These are phyloP conservation scores for Chorisops tibialis DNA, from an alignment of 2,888 invertebrate species.

Conservation along the genomic window DNA sequence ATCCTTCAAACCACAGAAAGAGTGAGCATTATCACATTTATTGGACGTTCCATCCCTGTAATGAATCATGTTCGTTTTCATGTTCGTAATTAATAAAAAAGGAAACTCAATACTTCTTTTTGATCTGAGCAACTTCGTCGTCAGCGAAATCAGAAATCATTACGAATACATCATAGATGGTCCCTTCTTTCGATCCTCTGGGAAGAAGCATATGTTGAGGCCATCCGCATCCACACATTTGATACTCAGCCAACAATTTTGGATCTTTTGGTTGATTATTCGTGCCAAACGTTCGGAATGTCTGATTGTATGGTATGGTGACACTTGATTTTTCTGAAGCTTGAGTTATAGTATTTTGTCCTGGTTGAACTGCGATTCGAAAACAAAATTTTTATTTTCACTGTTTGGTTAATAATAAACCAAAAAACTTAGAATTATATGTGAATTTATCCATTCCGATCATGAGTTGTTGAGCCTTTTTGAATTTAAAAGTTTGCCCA, in stretches of 20 bases:
- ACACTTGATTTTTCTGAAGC: conserved; percentile 69
- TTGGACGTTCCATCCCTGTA: neutral
- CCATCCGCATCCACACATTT: conserved; percentile 88
- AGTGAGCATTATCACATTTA: too few species aligned
- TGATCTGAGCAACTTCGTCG: conserved; percentile 58
- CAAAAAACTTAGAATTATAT: conserved; percentile 55
- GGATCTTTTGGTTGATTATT: conserved; percentile 53
- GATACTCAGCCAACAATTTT: conserved; percentile 57
- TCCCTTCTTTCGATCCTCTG: conserved; percentile 66
- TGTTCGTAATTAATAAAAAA: too few species aligned
- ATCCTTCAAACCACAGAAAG: conserved; percentile 68
- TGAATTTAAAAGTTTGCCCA: conserved; percentile 56
- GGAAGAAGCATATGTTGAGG: conserved; percentile 78
- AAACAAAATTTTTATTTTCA: neutral
- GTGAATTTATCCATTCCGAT: conserved; percentile 68
- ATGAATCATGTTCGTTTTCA: neutral
- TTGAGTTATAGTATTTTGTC: conserved; percentile 64
- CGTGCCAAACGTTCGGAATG: conserved; percentile 67
- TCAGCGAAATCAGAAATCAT: conserved; percentile 72
- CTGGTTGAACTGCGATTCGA: conserved; percentile 60
- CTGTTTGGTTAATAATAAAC: neutral
- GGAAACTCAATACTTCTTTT: too few species aligned
- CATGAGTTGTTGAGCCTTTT: conserved; percentile 61
- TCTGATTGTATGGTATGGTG: conserved; percentile 77
- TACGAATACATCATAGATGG: conserved; percentile 66